These are phyloP conservation scores for Andricus quercusramuli DNA, from an alignment of 2,888 invertebrate species.

Conservation along the genomic window DNA sequence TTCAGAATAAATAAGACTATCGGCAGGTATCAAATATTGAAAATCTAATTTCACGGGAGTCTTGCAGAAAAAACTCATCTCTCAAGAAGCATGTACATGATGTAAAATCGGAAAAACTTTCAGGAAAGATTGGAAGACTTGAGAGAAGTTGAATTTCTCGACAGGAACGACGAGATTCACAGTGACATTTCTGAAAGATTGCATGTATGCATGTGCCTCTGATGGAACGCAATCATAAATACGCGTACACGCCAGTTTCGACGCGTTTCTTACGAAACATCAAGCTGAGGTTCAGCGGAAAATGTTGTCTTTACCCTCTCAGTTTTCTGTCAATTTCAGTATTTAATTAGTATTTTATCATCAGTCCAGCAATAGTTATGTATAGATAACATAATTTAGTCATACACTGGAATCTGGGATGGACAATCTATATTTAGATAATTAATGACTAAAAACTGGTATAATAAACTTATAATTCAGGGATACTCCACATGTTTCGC, in stretches of 20 bases:
- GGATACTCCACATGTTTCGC: too few species aligned
- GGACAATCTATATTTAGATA: too few species aligned
- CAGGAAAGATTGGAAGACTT: background rate
- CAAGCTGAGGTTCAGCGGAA: background rate
- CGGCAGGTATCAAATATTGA: background rate
- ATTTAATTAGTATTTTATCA: too few species aligned
- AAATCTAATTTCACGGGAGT: background rate
- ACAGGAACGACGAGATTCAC: background rate
- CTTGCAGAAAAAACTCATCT: background rate
- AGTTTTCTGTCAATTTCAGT: background rate
- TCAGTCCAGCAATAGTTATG: too few species aligned
- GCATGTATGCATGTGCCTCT: background rate
- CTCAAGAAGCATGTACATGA: slow-evolving; percentile 7
- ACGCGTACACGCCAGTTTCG: slow-evolving; percentile 1
- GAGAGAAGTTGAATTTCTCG: background rate
- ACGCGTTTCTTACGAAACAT: background rate
- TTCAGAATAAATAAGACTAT: background rate
- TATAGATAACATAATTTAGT: too few species aligned
- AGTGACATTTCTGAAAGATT: slow-evolving; percentile 4
- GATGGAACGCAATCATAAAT: background rate
- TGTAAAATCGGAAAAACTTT: background rate
- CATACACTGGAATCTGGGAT: too few species aligned
- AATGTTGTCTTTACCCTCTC: background rate
- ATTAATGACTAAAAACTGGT: too few species aligned
- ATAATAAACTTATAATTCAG: too few species aligned